phyloP scores from a whole-genome alignment of 2,888 invertebrate genomes.

The Hemithea aestivaria region DNA sequence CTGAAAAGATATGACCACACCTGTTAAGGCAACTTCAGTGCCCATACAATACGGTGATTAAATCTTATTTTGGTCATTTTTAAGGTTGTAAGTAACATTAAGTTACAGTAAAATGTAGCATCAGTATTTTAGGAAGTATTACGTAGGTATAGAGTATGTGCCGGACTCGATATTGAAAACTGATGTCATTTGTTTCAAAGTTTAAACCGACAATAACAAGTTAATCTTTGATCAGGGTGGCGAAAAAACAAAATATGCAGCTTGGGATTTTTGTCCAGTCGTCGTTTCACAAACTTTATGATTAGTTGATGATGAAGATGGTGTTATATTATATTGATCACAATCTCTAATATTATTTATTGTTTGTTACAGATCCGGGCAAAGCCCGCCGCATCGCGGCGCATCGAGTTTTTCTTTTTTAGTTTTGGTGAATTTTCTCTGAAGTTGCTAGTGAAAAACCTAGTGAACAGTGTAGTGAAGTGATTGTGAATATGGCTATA shows the following conservation, averaged over 20 bases:
- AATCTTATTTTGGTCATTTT: too few species aligned
- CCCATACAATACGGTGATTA: too few species aligned
- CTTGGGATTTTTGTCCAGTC: too few species aligned
- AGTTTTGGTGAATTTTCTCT: slow-evolving; percentile 37
- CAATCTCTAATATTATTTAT: slow-evolving; percentile 14
- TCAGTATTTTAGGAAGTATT: slow-evolving; percentile 1
- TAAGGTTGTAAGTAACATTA: slow-evolving; percentile 3
- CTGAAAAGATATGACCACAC: not conserved
- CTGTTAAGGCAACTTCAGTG: too few species aligned
- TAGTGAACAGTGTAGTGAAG: slow-evolving; percentile 69
- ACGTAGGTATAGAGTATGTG: too few species aligned
- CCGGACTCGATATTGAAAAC: too few species aligned
- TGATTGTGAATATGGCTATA: slow-evolving; percentile 58
- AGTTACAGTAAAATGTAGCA: slow-evolving; percentile 6
- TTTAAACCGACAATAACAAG: too few species aligned
- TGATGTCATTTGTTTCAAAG: too few species aligned
- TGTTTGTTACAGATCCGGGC: slow-evolving; percentile 70
- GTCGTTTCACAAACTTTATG: too few species aligned
- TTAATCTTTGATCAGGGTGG: too few species aligned
- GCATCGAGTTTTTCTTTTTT: slow-evolving; percentile 41
- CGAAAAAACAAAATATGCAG: too few species aligned
- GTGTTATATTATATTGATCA: slow-evolving; percentile 14
- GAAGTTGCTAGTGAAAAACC: slow-evolving; percentile 46
- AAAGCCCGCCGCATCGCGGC: slow-evolving; percentile 71
- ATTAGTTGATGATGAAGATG: slow-evolving; percentile 5